phyloP scores from a whole-genome alignment of 2,797 vertebrate genomes.

The Enteromius unitaeniatus region DNA sequence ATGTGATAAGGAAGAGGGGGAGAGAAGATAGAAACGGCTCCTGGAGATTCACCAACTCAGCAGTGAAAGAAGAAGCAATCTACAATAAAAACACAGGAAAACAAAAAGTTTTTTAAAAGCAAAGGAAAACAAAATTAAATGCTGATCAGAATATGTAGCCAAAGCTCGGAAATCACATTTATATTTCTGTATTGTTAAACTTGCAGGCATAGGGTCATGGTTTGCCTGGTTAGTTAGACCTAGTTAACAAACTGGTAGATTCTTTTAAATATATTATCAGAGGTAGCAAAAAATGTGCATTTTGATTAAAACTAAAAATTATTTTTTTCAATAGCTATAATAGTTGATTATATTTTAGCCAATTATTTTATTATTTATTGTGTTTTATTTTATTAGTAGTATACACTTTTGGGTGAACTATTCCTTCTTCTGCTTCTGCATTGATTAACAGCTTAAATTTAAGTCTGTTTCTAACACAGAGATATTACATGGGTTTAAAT shows the following conservation, averaged over 20 bases:
- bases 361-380: neutral
- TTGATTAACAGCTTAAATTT: neutral
- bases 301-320: neutral
- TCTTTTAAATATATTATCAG: neutral
- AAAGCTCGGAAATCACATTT: neutral
- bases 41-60: neutral
- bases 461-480: neutral
- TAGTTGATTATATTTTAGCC: neutral
- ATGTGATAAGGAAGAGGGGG: slow-evolving; percentile 11
- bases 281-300: neutral
- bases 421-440: too few relatives aligned
- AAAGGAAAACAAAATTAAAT: neutral
- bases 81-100: neutral
- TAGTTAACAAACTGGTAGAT: neutral
- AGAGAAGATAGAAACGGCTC: neutral
- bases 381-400: neutral
- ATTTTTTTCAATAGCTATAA: neutral
- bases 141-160: neutral
- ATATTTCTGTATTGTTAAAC: neutral
- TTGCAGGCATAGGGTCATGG: neutral
- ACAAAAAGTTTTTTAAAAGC: neutral
- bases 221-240: neutral
- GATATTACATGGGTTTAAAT: neutral
- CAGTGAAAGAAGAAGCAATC: neutral
- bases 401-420: too few relatives aligned